phyloP scores from a whole-genome alignment of 2,888 invertebrate species.

The Lasioglossum figueresi region DNA sequence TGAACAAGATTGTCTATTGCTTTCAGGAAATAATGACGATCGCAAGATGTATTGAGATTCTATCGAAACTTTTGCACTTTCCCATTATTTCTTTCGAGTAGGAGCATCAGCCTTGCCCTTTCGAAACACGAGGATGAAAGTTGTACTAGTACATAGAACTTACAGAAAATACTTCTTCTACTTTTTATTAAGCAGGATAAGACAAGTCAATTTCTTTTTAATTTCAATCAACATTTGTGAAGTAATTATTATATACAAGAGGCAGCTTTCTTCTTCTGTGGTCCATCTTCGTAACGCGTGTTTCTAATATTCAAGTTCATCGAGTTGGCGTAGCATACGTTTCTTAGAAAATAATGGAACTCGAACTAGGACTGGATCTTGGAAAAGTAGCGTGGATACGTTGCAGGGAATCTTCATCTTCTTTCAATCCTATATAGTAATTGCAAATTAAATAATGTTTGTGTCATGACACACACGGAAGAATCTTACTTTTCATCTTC shows the following conservation, averaged over 20 bases:
- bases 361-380: not conserved
- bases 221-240: not conserved
- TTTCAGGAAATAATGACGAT: not conserved
- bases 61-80: not conserved
- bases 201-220: not conserved
- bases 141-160: not conserved
- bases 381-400: not conserved
- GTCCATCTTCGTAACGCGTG: not conserved
- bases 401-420: not conserved
- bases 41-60: not conserved
- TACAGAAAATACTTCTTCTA: not conserved
- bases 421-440: not conserved
- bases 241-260: not conserved
- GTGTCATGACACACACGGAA: not conserved
- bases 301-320: not conserved
- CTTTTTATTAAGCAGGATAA: not conserved
- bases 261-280: not conserved
- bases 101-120: not conserved
- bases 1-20: not conserved
- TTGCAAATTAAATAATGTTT: not conserved
- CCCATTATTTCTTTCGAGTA: not conserved
- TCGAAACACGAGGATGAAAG: not conserved
- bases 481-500: not conserved
- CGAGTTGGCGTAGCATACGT: not conserved
- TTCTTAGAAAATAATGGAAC: not conserved